phyloP scores from a whole-genome alignment of 2,888 invertebrate species.

The Caenorhabditis sp. region DNA sequence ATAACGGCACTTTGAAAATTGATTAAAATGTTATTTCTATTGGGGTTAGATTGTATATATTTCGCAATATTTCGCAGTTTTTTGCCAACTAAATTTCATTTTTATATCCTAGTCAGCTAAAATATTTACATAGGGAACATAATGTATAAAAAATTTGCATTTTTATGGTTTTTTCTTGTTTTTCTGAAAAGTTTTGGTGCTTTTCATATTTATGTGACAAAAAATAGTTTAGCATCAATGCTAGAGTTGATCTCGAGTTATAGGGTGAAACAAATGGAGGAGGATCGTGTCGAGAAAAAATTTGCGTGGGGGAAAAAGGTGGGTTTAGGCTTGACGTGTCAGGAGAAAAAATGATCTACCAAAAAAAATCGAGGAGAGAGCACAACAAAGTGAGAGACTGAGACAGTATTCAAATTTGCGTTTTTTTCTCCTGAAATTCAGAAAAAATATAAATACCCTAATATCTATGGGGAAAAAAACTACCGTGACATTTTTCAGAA shows the following conservation, averaged over 20 bases:
- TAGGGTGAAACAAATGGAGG: slow-evolving; percentile 10
- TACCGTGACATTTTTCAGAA: too few relatives aligned
- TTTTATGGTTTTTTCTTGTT: neutral
- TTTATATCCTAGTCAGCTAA: neutral
- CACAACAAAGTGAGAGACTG: neutral
- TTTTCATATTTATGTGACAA: neutral
- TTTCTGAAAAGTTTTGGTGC: neutral
- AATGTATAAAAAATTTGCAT: neutral
- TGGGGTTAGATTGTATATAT: slow-evolving; percentile 5
- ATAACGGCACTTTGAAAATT: slow-evolving; percentile 15
- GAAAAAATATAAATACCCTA: too few relatives aligned
- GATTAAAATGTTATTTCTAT: slow-evolving; percentile 7
- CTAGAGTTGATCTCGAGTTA: neutral
- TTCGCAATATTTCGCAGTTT: slow-evolving; percentile 19
- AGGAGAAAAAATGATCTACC: neutral
- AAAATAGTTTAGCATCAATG: neutral
- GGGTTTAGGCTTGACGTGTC: neutral
- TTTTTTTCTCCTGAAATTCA: too few relatives aligned
- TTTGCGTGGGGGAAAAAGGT: slow-evolving; percentile 38
- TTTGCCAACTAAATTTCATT: neutral
- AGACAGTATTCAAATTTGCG: neutral
- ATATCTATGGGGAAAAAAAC: too few relatives aligned
- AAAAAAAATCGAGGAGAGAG: too few relatives aligned
- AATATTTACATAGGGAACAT: neutral
- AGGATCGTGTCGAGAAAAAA: slow-evolving; percentile 32